These are phyloP conservation scores for Gnathonemus echidnorhynchus DNA, from an alignment of 2,113 vertebrate species.

Conservation along the genomic window DNA sequence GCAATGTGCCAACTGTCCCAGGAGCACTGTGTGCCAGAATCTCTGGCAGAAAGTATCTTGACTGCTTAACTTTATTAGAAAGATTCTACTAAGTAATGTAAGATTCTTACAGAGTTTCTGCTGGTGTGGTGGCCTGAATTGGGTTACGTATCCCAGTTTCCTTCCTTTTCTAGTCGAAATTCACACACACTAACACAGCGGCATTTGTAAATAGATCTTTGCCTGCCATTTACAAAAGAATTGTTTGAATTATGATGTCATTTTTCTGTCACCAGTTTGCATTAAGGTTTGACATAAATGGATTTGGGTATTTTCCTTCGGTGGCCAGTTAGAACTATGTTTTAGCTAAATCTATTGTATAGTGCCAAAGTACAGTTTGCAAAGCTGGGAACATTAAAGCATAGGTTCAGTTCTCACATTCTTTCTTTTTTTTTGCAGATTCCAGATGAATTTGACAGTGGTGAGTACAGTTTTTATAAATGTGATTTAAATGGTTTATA, in stretches of 20 bases:
- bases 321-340: neutral
- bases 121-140: neutral
- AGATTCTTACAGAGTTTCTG: neutral
- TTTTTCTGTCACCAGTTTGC: neutral
- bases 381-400: neutral
- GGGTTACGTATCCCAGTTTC: neutral
- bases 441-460: constrained; percentile 82
- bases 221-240: neutral
- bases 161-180: neutral
- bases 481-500: neutral
- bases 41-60: neutral
- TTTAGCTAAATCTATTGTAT: neutral
- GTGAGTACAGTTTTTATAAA: constrained; percentile 59
- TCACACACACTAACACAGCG: neutral
- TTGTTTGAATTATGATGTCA: neutral
- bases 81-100: too few species aligned
- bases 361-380: neutral
- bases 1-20: neutral
- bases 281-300: neutral
- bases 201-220: neutral
- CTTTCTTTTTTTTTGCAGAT: constrained; percentile 56
- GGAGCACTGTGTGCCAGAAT: neutral
- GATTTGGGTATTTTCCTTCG: neutral
- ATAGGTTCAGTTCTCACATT: constrained; percentile 11
- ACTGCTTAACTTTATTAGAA: neutral